These are phyloP conservation scores for Bambusicola thoracicus DNA, from an alignment of 2,113 vertebrate species.

Conservation along the genomic window DNA sequence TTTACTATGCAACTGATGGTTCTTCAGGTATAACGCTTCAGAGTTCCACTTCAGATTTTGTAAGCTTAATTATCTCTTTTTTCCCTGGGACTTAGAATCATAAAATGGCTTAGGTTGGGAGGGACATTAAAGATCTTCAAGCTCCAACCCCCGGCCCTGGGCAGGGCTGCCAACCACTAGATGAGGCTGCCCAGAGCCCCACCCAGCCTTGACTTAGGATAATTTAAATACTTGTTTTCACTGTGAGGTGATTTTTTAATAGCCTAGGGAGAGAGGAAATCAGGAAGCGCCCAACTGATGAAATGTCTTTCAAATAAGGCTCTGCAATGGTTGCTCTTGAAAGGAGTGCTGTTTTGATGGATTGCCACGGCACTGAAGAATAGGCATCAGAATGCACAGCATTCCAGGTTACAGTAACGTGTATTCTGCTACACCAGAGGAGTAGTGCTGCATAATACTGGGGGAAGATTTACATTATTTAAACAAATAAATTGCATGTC, in stretches of 20 bases:
- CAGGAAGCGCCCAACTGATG: neutral
- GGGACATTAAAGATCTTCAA: no score
- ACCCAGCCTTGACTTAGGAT: no score
- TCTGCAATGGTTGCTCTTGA: neutral
- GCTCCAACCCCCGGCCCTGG: no score
- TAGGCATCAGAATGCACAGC: neutral
- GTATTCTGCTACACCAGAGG: neutral
- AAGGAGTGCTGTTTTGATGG: constrained; percentile 10
- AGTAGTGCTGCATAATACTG: neutral
- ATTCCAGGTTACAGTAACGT: neutral
- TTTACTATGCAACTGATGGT: neutral
- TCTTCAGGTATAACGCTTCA: neutral
- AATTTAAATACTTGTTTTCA: constrained; percentile 1
- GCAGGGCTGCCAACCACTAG: no score
- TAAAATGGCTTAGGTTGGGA: no score
- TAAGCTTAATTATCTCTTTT: constrained; percentile 6
- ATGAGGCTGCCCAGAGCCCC: no score
- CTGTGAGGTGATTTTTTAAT: neutral
- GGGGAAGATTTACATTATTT: neutral
- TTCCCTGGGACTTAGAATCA: neutral
- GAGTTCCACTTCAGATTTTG: neutral
- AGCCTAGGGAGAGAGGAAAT: neutral
- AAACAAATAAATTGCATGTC: neutral
- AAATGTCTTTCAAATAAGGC: constrained; percentile 21
- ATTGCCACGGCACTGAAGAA: neutral